A percentile compares a stretch with the other conserved stretches of the same genome.
phyloP scores from a whole-genome alignment of 37 sponge, comb jelly and placozoan genomes.

The Halisarca cf. caerulea region DNA sequence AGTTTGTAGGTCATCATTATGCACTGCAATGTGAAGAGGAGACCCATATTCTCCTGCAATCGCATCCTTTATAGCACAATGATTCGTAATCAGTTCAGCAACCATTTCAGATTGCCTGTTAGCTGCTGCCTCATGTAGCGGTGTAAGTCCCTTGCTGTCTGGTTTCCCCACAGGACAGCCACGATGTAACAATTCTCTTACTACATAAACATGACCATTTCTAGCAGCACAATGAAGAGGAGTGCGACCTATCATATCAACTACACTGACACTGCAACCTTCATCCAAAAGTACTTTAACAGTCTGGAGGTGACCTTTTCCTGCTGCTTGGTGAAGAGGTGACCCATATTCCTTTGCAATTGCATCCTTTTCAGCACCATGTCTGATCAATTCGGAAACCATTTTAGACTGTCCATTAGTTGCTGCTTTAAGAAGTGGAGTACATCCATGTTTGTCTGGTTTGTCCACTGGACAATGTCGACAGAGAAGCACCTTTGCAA shows the following conservation, averaged over 20 bases:
- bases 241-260: background rate
- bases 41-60: background rate
- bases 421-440: background rate
- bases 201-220: background rate
- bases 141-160: background rate
- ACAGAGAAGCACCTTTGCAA: background rate
- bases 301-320: background rate
- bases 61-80: background rate
- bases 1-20: background rate
- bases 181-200: background rate
- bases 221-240: background rate
- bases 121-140: background rate
- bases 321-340: slow-evolving; percentile 16
- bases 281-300: background rate
- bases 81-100: background rate
- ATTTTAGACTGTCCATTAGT: background rate
- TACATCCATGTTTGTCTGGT: background rate
- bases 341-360: background rate
- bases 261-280: background rate
- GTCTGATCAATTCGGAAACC: background rate
- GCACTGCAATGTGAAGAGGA: background rate
- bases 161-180: background rate
- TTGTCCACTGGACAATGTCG: background rate
- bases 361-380: background rate
- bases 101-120: background rate